Conservation (phyloP, 2,113 vertebrate genomes). For the Triplophysa dalaica region DNA sequence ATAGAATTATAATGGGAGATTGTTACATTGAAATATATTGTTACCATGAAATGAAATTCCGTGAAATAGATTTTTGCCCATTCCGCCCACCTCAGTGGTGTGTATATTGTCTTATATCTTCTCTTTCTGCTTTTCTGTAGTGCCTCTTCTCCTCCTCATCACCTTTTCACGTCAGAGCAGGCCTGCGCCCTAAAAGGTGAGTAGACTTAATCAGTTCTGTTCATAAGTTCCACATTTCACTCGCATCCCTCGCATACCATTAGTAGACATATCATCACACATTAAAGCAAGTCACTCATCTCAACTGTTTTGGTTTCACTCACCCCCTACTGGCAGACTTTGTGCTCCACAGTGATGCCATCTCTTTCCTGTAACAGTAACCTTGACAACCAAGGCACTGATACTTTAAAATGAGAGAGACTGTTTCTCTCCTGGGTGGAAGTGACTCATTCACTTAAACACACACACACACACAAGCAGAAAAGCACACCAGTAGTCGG, state of each 20-base stretch:
- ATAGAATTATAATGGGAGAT: too few relatives aligned
- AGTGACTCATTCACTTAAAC: constrained; percentile 54
- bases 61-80: too few relatives aligned
- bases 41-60: too few relatives aligned
- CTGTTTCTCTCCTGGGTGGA: constrained; percentile 47
- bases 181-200: constrained; percentile 93
- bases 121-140: constrained; percentile 68
- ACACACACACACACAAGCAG: constrained; percentile 27
- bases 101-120: neutral
- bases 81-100: too few relatives aligned
- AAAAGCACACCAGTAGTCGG: constrained; percentile 32
- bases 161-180: constrained; percentile 83
- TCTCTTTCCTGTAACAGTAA: constrained; percentile 72
- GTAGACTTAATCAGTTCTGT: constrained; percentile 48
- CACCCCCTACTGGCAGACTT: constrained; percentile 38
- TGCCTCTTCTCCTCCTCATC: constrained; percentile 89
- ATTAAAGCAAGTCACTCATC: constrained; percentile 49
- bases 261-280: constrained; percentile 51
- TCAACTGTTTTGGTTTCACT: constrained; percentile 43
- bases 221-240: constrained; percentile 35
- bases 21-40: too few relatives aligned
- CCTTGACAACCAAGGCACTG: constrained; percentile 75
- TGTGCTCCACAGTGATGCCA: constrained; percentile 46
- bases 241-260: constrained; percentile 47
- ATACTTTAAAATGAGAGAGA: constrained; percentile 63